Evolutionary conservation across 2,797 vertebrate species (phyloP), one percentile per base, ranked within the genome.

Genomic region (Calcarius lapponicus): DNA sequence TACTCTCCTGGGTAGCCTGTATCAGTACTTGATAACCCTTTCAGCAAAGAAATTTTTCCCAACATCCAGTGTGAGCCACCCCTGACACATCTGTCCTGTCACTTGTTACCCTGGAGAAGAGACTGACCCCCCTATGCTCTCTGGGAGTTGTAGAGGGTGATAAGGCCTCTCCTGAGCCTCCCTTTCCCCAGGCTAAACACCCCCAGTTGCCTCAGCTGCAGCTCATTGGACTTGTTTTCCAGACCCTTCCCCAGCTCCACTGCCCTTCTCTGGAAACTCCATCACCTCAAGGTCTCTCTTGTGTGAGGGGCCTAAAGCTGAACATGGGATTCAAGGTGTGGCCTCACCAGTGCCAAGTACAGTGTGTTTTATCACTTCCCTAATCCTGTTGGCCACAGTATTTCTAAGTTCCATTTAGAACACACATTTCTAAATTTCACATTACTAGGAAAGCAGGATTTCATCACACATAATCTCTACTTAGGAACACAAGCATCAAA

Each of bases 381-480:
- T 42, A 9, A 5, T 69, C 42, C 40, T 42, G 26, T 16, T 50
- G 17, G 20, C 42, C 13, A 13, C 50, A 38, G 8, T 57, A 62
- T 50, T 69, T 69, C 22, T 54, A 61, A 43, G 19, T 69, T 82
- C 16, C 28, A 28, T 82, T 75, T 56, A 42, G 36, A 38, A 17
- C 29, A 50, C 16, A 15, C 9, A 29, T 75, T 75, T 76, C 43
- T 64, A 25, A 50, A 64, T 57, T 56, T 43, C 28, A 38, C 17
- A 13, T 62, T 14, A 42, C 16, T 7, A 54, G 43, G 48, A 74
- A 67, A 54, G 40, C 40, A 54, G 32, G 26, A 7, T 34, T 88
- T 26, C 19, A 22, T 69, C n/a, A 24, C 0, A 0, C 5, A 3
- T 47, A 47, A 20, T 26, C 11, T 4, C 28, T 65, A 3, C 47